A percentile compares a stretch with the other conserved stretches of the same genome.
phyloP scores from a whole-genome alignment of 2,797 vertebrate species.

The Odontamblyopus lacepedii region DNA sequence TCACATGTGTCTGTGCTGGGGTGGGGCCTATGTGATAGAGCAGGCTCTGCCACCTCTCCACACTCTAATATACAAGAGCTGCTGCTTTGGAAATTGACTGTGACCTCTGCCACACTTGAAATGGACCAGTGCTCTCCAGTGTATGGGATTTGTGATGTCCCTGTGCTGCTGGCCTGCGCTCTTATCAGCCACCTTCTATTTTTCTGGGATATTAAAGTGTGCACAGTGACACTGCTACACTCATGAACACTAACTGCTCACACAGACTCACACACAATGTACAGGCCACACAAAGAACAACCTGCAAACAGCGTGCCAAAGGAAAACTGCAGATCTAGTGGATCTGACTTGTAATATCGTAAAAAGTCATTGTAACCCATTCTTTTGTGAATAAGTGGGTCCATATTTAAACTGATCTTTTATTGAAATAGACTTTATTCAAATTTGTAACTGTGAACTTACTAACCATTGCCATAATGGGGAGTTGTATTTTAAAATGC shows the following conservation, averaged over 20 bases:
- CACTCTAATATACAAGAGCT: conserved; percentile 79
- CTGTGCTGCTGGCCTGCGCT: conserved; percentile 48
- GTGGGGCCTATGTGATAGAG: conserved; percentile 74
- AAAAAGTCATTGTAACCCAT: not conserved
- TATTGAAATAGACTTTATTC: not conserved
- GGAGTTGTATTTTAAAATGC: not conserved
- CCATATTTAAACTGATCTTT: not conserved
- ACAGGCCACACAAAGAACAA: not conserved
- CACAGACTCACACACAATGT: conserved; percentile 16
- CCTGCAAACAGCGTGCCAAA: conserved; percentile 3
- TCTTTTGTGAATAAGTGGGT: not conserved
- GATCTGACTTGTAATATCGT: not conserved
- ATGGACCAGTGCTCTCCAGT: conserved; percentile 75
- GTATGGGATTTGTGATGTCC: conserved; percentile 75
- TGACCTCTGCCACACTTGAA: conserved; percentile 79
- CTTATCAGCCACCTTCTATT: conserved; percentile 70
- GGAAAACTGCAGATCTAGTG: too few relatives aligned
- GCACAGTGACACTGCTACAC: conserved; percentile 40
- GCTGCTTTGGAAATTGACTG: conserved; percentile 82
- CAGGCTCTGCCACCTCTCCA: conserved; percentile 73
- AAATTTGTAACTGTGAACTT: not conserved
- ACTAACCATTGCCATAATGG: not conserved
- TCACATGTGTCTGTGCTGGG: conserved; percentile 72
- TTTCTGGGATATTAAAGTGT: conserved; percentile 70
- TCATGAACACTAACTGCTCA: conserved; percentile 34